phyloP scores from a whole-genome alignment of 2,113 vertebrate genomes.

The Lampris megalopsis region DNA sequence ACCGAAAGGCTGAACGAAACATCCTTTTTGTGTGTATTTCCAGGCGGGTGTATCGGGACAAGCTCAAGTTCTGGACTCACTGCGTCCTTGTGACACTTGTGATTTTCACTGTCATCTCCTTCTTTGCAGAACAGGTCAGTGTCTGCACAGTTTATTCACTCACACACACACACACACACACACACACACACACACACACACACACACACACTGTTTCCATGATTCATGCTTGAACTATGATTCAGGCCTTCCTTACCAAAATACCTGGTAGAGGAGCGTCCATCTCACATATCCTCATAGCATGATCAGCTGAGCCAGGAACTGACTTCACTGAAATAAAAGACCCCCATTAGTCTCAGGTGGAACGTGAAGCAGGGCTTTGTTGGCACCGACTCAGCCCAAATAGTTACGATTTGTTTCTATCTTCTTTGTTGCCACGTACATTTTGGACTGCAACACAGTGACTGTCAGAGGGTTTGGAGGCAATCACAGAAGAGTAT shows the following conservation, averaged over 20 bases:
- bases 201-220: slow-evolving; percentile 44
- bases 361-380: slow-evolving; percentile 29
- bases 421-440: slow-evolving; percentile 18
- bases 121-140: slow-evolving; percentile 97
- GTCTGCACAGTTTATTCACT: slow-evolving; percentile 16
- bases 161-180: slow-evolving; percentile 7
- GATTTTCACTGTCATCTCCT: slow-evolving; percentile 94
- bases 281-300: slow-evolving; percentile 40
- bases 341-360: slow-evolving; percentile 18
- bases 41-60: slow-evolving; percentile 96
- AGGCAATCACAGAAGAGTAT: background rate
- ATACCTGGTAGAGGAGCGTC: slow-evolving; percentile 13
- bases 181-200: background rate
- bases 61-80: slow-evolving; percentile 98
- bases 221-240: slow-evolving; percentile 56
- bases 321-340: slow-evolving; percentile 48
- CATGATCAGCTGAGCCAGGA: slow-evolving; percentile 28
- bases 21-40: background rate
- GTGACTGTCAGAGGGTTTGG: background rate
- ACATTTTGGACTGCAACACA: background rate
- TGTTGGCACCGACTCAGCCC: slow-evolving; percentile 20
- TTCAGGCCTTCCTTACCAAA: slow-evolving; percentile 6
- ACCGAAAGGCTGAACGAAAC: background rate
- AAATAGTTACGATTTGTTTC: background rate
- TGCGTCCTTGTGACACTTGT: slow-evolving; percentile 94